Conservation (phyloP, 2,797 vertebrate genomes). For the Spinus olivaceus region DNA sequence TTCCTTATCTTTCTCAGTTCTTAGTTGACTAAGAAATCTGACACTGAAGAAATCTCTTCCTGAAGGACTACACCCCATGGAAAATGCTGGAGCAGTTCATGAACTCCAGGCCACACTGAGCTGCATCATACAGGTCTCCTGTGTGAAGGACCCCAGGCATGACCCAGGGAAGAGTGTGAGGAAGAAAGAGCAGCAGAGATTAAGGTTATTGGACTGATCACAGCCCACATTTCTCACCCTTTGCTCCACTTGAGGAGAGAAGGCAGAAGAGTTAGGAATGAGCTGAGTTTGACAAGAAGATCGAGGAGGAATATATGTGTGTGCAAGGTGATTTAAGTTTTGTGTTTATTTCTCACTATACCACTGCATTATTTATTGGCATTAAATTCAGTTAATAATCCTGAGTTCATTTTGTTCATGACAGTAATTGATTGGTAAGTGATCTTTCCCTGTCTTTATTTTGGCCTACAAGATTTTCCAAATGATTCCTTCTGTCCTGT, state of each 20-base stretch:
- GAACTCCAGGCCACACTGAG: not conserved
- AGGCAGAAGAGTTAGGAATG: not conserved
- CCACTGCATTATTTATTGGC: not conserved
- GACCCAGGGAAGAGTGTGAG: not conserved
- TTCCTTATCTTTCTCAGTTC: not conserved
- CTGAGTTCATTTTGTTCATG: not conserved
- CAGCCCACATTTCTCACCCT: not conserved
- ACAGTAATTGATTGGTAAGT: not conserved
- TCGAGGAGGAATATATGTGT: rapidly evolving
- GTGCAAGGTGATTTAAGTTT: not conserved
- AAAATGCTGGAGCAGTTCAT: not conserved
- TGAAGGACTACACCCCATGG: not conserved
- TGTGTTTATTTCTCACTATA: not conserved
- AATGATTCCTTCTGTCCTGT: not conserved
- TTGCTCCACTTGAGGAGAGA: rapidly evolving
- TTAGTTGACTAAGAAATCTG: not conserved
- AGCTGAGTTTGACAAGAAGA: not conserved
- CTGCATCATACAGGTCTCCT: not conserved
- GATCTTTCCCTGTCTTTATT: not conserved
- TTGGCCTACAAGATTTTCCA: not conserved
- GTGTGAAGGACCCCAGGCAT: rapidly evolving
- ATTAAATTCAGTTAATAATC: not conserved
- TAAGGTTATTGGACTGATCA: too few relatives aligned
- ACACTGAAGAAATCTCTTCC: not conserved
- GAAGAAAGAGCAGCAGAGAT: not conserved